Conservation (phyloP, 2,113 vertebrate species). For the Sprattus sprattus region DNA sequence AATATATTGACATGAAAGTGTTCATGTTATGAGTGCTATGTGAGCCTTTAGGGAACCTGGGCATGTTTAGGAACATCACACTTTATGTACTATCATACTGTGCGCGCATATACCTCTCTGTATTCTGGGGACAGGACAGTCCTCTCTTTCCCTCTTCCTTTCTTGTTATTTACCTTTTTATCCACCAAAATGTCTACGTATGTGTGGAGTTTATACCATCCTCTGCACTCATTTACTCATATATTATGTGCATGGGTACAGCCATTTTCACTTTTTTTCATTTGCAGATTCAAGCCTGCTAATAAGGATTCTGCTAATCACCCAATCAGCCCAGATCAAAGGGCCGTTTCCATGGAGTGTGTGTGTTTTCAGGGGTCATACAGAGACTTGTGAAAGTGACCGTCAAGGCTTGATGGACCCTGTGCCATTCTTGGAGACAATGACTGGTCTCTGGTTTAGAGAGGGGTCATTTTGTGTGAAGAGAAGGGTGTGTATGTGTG, state of each 20-base stretch:
- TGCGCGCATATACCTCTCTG: too few relatives aligned
- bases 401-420: constrained; percentile 47
- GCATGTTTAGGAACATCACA: too few relatives aligned
- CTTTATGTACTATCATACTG: too few relatives aligned
- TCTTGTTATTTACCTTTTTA: too few relatives aligned
- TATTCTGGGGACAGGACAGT: too few relatives aligned
- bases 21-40: too few relatives aligned
- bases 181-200: too few relatives aligned
- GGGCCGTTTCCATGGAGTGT: constrained; percentile 57
- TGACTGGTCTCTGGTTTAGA: constrained; percentile 58
- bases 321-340: constrained; percentile 58
- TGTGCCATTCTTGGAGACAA: constrained; percentile 27
- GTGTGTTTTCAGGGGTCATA: constrained; percentile 41
- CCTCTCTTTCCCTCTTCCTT: too few relatives aligned
- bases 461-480: constrained; percentile 22
- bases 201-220: neutral
- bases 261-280: neutral
- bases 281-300: constrained; percentile 46
- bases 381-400: constrained; percentile 56
- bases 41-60: too few relatives aligned
- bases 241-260: neutral
- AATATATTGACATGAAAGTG: too few relatives aligned
- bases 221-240: neutral
- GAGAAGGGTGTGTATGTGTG: neutral
- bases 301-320: constrained; percentile 40